These are phyloP conservation scores for Cynopterus sphinx DNA, from an alignment of 2,797 vertebrate genomes.

Conservation along the genomic window DNA sequence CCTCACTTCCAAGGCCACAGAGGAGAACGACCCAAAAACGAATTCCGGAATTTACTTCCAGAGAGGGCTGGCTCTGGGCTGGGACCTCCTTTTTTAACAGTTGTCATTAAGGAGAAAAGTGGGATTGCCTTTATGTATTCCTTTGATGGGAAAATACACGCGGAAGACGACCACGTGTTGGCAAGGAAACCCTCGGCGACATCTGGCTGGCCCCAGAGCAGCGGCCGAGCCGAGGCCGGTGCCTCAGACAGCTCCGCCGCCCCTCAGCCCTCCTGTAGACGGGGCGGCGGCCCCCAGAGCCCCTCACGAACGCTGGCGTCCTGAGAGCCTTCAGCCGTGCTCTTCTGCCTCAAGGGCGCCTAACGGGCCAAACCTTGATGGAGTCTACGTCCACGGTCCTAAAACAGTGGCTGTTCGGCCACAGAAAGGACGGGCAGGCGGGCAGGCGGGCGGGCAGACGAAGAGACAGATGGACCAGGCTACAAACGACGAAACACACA, in stretches of 20 bases:
- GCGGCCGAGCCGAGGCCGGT: too few relatives aligned
- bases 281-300: background rate
- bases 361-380: rapidly evolving
- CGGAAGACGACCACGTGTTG: background rate
- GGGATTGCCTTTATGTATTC: conserved; percentile 17
- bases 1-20: background rate
- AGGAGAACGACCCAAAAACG: background rate
- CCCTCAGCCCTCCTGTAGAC: rapidly evolving
- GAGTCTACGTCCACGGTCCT: background rate
- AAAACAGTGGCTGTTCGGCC: background rate
- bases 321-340: background rate
- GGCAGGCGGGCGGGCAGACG: rapidly evolving
- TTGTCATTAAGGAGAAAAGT: background rate
- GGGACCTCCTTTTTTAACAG: background rate
- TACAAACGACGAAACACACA: background rate
- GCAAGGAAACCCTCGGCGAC: background rate
- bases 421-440: rapidly evolving
- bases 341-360: background rate
- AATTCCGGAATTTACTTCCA: background rate
- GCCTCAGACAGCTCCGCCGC: background rate
- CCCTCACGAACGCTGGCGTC: too few relatives aligned
- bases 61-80: background rate
- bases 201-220: background rate
- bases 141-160: background rate
- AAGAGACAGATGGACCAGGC: too few relatives aligned